Percentiles rank a stretch among this genome's conserved stretches.
Evolutionary conservation across 2,113 vertebrate species (phyloP).

Genomic region (Crocuta crocuta): DNA sequence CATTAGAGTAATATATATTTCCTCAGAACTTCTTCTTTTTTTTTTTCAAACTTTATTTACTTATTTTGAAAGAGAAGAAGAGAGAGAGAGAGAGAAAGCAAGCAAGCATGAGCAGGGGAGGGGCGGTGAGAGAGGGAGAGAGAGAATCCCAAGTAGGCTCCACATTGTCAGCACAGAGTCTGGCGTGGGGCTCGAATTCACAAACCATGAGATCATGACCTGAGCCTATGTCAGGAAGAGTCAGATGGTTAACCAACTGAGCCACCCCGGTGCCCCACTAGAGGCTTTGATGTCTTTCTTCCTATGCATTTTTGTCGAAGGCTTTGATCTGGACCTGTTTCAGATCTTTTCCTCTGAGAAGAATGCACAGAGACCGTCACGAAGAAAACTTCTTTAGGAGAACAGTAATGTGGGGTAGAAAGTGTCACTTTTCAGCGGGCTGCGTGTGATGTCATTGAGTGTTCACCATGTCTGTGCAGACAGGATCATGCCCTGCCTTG

Average conservation of each 20-base stretch:
- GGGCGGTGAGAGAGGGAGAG: too few species aligned
- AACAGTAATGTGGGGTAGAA: accelerated
- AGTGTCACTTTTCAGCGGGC: not conserved
- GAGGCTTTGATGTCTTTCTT: not conserved
- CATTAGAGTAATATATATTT: not conserved
- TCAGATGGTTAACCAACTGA: too few species aligned
- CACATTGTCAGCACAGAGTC: too few species aligned
- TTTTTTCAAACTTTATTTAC: too few species aligned
- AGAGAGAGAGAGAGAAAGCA: too few species aligned
- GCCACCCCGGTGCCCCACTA: too few species aligned
- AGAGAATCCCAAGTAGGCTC: too few species aligned
- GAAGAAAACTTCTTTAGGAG: not conserved
- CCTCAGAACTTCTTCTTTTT: not conserved
- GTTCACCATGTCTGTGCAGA: accelerated
- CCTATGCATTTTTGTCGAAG: not conserved
- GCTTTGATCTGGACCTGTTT: not conserved
- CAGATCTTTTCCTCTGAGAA: not conserved
- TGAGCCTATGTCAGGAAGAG: too few species aligned
- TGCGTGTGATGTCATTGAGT: accelerated
- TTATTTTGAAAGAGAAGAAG: too few species aligned
- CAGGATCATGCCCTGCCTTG: accelerated
- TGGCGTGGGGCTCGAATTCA: too few species aligned
- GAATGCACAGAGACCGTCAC: not conserved
- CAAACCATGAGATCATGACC: too few species aligned
- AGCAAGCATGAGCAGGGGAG: too few species aligned